Evolutionary conservation across 2,113 vertebrate species (phyloP).

Genomic region (Lampris megalopsis): DNA sequence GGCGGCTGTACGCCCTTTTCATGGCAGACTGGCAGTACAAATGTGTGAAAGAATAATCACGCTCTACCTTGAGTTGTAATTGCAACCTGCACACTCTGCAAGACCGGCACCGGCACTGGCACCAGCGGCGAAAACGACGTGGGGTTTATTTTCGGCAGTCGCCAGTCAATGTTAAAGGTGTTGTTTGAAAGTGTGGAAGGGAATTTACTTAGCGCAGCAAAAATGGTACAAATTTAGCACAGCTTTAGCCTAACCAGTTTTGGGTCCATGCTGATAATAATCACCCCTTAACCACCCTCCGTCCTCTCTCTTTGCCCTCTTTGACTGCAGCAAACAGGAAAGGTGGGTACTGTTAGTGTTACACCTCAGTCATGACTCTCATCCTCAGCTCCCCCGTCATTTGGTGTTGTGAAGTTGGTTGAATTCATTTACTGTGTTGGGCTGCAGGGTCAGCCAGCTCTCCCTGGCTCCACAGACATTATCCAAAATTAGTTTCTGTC

Average conservation of each 20-base stretch:
- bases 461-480: conserved; percentile 3
- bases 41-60: conserved; percentile 65
- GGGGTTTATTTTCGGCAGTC: conserved; percentile 36
- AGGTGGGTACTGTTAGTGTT: conserved; percentile 87
- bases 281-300: conserved; percentile 51
- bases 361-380: conserved; percentile 33
- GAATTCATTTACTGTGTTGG: conserved; percentile 35
- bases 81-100: conserved; percentile 61
- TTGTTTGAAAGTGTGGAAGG: conserved; percentile 9
- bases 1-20: conserved; percentile 65
- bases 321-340: conserved; percentile 97
- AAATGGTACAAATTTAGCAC: not conserved
- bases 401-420: conserved; percentile 48
- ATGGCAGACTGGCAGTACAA: conserved; percentile 47
- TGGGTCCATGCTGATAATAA: conserved; percentile 25
- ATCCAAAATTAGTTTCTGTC: not conserved
- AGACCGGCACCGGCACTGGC: conserved; percentile 27
- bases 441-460: conserved; percentile 58
- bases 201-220: not conserved
- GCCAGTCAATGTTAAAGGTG: conserved; percentile 5
- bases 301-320: conserved; percentile 69
- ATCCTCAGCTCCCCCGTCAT: conserved; percentile 43
- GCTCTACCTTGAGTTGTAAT: conserved; percentile 53
- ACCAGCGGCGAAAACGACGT: conserved; percentile 30
- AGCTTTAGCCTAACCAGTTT: conserved; percentile 12